These are phyloP conservation scores for Stichopus chloronotus DNA, from an alignment of 35 echinoderm and acorn worm species.

Conservation along the genomic window DNA sequence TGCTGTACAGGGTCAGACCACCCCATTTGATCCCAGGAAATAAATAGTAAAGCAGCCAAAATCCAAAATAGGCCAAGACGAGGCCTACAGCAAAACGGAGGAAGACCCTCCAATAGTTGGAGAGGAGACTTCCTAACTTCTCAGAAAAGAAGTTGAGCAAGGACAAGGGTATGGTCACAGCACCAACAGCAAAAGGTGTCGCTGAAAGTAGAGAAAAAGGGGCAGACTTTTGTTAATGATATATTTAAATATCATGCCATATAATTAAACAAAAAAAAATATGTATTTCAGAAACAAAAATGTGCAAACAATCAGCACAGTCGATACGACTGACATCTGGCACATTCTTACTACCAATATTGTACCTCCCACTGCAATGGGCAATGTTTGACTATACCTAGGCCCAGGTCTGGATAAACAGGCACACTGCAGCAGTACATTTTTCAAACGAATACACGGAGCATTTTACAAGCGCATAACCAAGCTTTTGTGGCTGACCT, in stretches of 20 bases:
- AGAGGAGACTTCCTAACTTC: conserved; percentile 38
- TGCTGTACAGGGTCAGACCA: conserved; percentile 26
- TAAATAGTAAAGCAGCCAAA: conserved; percentile 48
- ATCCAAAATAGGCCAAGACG: background rate
- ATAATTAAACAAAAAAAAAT: background rate
- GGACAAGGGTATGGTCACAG: conserved; percentile 23
- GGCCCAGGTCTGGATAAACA: no score
- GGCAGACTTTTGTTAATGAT: background rate
- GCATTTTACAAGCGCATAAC: no score
- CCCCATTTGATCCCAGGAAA: conserved; percentile 60
- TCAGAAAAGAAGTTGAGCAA: conserved; percentile 48
- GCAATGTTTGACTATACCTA: no score
- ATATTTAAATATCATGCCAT: background rate
- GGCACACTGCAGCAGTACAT: no score
- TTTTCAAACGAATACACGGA: no score
- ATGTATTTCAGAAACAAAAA: background rate
- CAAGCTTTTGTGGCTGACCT: no score
- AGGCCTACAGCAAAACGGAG: conserved; percentile 18
- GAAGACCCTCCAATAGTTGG: conserved; percentile 19
- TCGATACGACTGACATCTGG: no score
- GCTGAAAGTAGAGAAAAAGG: background rate
- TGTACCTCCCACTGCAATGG: no score
- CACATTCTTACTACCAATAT: no score
- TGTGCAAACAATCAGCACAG: background rate
- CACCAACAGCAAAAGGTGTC: conserved; percentile 25